Evolutionary conservation across 1,140 invertebrate genomes (phyloP), one percentile per base, ranked within the genome.

Genomic region (Capitella teleta): DNA sequence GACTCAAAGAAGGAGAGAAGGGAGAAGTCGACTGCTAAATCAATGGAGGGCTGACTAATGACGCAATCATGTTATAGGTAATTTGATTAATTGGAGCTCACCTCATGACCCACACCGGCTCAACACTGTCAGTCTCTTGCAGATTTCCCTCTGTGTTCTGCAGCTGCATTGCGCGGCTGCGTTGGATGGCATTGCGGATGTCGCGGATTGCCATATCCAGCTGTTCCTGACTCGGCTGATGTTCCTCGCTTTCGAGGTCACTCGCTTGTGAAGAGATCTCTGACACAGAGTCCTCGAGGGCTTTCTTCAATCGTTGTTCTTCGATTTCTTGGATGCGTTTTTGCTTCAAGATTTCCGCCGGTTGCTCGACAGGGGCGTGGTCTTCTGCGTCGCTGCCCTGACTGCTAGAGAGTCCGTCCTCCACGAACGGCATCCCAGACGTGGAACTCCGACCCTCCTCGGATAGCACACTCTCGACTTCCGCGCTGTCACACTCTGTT

Each of bases 401-500:
- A 14, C 89, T 90, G 53, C 41, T 88, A 82, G 55, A 95, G 64
- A 54, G 61, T 10, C 91, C 91, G 72, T 96, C 91, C 70, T 95
- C 91, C 10, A 95, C 78, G n/a, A 92, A 83, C 0, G 92, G 92
- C 86, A 95, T 87, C 57, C 85, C 82, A 6, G 76, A 77, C 55
- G 79, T 57, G 6, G 63, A 55, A 21, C 25, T 61, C 34, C 70
- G 71, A 8, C 73, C 76, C 47, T 69, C 72, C 40, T 73, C 63
- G 4, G 73, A 74, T 4, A 68, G 59, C 25, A 74, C 70, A 62
- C 85, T 88, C 60, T 89, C 86, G 42, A 89, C 75, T 63, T 90
- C 87, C 61, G 87, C 86, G 57, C 85, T 89, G 66, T 91, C 89
- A 69, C 87, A 92, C 61, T 94, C 90, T n/a, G 89, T 95, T 40